Evolutionary conservation across 1,140 invertebrate genomes (phyloP), one percentile per base, ranked within the genome.

Genomic region (Drosophila kurseongensis): DNA sequence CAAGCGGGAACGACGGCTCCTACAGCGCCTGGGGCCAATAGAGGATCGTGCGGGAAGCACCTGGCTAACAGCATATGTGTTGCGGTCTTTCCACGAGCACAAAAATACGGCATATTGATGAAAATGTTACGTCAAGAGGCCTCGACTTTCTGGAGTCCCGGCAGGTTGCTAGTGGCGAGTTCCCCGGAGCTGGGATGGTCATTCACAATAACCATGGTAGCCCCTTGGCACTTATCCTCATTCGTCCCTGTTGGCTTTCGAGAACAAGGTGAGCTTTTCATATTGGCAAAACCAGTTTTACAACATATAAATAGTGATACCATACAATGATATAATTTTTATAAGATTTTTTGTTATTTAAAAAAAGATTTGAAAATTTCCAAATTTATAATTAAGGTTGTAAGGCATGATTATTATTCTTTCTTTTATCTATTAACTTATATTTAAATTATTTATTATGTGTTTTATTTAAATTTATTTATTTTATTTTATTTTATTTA

Each of bases 11-110:
- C 2, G 98, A 99, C 93, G 98, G 98, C 5, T 99, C 98, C 0
- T 99, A 98, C 91, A 98, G 97, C 90, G 96, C 97, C 93, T 99
- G 98, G 92, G 97, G 98, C 48, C 94, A n/a, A n/a, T n/a, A 95
- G 72, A 93, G 93, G 96, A 98, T 92, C 89, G 93, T 3, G 94
- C 93, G 41, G 97, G 97, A 8, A 98, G 96, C 82, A 96, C 97
- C 10, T 99, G 97, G 97, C 51, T 99, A 18, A 98, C 98, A 5
- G 97, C 98, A 1, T 98, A 98, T 91, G 97, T 98, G 0, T 95
- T 96, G 0, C 95, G 97, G 60, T 97, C 97, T 44, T 96, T 99
- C 83, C 95, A 95, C 38, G 96, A 97, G 97, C 97, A 2, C 93
- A 94, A 47, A 93, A 94, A n/a, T 96, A 96, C 85, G 97, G 13